Conservation (phyloP, 1,140 invertebrate species). For the Dysdera silvatica region DNA sequence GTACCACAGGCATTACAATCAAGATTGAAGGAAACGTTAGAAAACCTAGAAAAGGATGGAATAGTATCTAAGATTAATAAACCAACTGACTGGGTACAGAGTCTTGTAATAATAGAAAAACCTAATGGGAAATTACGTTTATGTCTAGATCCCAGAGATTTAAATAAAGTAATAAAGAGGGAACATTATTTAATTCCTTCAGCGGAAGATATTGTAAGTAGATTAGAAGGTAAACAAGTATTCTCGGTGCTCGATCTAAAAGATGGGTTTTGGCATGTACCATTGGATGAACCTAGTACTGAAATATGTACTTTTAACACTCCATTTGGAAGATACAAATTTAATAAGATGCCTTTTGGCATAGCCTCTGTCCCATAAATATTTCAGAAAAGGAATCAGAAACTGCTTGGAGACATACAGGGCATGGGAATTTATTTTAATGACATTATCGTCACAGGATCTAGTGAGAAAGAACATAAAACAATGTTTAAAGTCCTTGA, state of each 20-base stretch:
- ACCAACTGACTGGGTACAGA: not conserved
- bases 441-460: conserved; percentile 10
- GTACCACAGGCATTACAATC: conserved; percentile 19
- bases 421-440: conserved; percentile 11
- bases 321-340: conserved; percentile 37
- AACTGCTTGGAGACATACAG: not conserved
- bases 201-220: conserved; percentile 9
- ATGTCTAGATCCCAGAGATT: not conserved
- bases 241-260: conserved; percentile 8
- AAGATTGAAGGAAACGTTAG: not conserved
- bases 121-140: not conserved
- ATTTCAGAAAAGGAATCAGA: not conserved
- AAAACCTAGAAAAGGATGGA: not conserved
- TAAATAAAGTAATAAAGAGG: conserved; percentile 6
- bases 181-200: conserved; percentile 1
- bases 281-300: not conserved
- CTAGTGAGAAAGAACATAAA: not conserved
- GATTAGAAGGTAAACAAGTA: not conserved
- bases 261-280: conserved; percentile 7
- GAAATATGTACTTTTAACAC: conserved; percentile 22
- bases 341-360: conserved; percentile 46
- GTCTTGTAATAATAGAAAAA: not conserved
- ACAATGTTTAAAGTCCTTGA: not conserved
- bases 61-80: not conserved
- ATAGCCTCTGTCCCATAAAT: conserved; percentile 44